Base-by-base conservation (phyloP, 1,140 invertebrate species). In the Mizuhopecten yessoensis region DNA sequence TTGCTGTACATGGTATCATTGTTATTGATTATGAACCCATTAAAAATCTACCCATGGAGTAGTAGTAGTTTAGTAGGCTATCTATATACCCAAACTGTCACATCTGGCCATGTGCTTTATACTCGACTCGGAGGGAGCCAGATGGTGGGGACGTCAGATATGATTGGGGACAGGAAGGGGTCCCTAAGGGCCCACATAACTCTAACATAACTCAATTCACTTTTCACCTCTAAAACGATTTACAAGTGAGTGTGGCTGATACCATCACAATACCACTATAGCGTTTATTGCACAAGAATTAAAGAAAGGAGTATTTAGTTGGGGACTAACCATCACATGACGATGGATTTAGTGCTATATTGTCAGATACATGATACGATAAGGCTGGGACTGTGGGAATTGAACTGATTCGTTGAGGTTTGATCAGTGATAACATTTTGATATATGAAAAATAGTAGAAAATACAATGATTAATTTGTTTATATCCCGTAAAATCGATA, bases 221-320 rank as follows among this genome's bases (percentile, higher is more conserved):
- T 75, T 75, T 75, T 75, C 57, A 75, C 57, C 57, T 75, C n/a
- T 75, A 29, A 75, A 75, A 75, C 57, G 29, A 75, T 75, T 75
- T 75, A 75, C 57, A 75, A 29, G 57, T 75, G 57, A 75, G 23
- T 75, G 57, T 75, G 9, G n/a, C 3, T 29, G n/a, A 75, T 75
- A 75, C n/a, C n/a, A 75, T 75, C n/a, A 75, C 57, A 75, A 75
- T 75, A 29, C 11, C 57, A 75, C 23, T 75, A 5, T 75, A 29
- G 57, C 29, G 29, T 75, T 75, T 75, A 75, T 75, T 75, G 17
- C 57, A 75, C 23, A 75, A 75, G 57, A 2, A n/a, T 15, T n/a
- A 75, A 5, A 75, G 15, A 75, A 11, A n/a, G 0, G 23, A 75
- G 23, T 75, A 75, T 75, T 39, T 75, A 75, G 57, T n/a, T 17